Base-by-base conservation (phyloP, 2,113 vertebrate species). In the Taurulus bubalis region DNA sequence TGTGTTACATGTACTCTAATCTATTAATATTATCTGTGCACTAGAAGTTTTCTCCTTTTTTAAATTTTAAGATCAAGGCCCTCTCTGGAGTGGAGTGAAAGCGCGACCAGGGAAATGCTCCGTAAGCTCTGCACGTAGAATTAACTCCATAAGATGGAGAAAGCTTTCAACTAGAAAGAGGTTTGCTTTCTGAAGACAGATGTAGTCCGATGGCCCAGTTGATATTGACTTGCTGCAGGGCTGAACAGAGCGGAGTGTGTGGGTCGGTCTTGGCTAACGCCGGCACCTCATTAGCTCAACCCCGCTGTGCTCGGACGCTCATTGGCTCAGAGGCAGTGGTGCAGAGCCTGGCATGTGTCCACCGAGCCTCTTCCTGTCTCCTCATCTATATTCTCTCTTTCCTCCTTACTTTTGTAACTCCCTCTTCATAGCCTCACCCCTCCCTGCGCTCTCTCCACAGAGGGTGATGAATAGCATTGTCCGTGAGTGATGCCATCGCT, bases 281-380 rank as follows among this genome's bases (percentile, higher is more conserved):
- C 85, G 77, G 81, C 81, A 58, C 70, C 63, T 87, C 82, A 85
- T 91, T 91, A 87, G 78, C 74, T 71, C 78, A 42, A 36, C 69
- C 63, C 74, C 55, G 70, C 72, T 85, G 55, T 69, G 74, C 79
- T 82, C 68, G 56, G 65, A 58, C 78, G 77, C 73, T 86, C 80
- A 75, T 75, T 71, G 76, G 81, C 79, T 90, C 56, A 34, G 79
- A 85, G 66, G 67, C 70, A 62, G 88, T 86, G 80, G 73, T 85
- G 82, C 78, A 90, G 77, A 82, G 65, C 59, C 34, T 90, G 84
- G 87, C 87, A 68, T 82, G 80, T 88, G 81, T 90, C 80, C 84
- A 86, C 64, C 1, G 42, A 75, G 64, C 79, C 5, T 16, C 60
- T 82, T 80, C 73, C 72, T 71, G 64, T 87, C 70, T 82, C 67